These are phyloP conservation scores for Chymomyza caudatula DNA, from an alignment of 2,888 invertebrate species.

Conservation along the genomic window DNA sequence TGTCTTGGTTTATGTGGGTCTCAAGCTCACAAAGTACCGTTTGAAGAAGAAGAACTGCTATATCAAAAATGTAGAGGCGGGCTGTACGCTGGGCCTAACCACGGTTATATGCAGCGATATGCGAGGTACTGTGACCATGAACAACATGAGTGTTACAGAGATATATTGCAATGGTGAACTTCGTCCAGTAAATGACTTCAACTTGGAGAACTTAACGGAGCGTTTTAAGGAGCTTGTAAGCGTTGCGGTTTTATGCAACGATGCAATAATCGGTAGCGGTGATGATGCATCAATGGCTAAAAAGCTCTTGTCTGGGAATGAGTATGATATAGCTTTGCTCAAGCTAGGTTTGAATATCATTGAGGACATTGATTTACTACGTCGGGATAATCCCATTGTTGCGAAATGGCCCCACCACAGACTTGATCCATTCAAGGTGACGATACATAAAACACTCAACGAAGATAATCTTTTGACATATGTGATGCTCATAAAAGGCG, in stretches of 20 bases:
- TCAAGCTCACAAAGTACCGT: conserved; percentile 4
- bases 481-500: conserved; percentile 41
- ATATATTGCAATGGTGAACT: conserved; percentile 35
- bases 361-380: conserved; percentile 23
- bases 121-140: conserved; percentile 33
- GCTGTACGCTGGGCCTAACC: conserved; percentile 42
- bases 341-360: conserved; percentile 17
- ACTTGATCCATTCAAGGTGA: conserved; percentile 30
- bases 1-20: conserved; percentile 28
- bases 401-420: conserved; percentile 20
- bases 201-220: fast-evolving
- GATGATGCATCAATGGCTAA: conserved; percentile 41
- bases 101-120: conserved; percentile 40
- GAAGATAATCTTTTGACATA: not conserved
- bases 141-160: conserved; percentile 37
- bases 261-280: conserved; percentile 28
- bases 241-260: conserved; percentile 43
- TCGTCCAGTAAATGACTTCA: fast-evolving
- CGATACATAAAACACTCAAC: conserved; percentile 25
- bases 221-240: conserved; percentile 23
- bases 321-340: conserved; percentile 36
- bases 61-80: conserved; percentile 41
- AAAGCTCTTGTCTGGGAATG: conserved; percentile 31
- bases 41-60: conserved; percentile 22
- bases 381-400: conserved; percentile 24